These are phyloP conservation scores for Electrona antarctica DNA, from an alignment of 2,113 vertebrate species.

Conservation along the genomic window DNA sequence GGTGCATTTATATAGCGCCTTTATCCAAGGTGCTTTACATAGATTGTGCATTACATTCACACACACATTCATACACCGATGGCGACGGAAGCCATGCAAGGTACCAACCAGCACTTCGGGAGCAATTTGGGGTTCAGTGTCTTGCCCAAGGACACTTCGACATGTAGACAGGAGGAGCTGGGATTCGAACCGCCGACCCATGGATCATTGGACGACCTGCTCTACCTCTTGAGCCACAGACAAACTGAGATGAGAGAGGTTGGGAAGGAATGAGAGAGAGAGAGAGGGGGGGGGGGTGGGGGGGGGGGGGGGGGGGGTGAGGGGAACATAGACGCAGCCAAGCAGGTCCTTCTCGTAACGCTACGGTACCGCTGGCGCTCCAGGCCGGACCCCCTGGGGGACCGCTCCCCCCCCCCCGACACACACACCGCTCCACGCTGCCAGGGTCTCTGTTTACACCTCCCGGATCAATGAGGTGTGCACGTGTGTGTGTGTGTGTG, in stretches of 20 bases:
- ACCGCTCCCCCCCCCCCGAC: constrained; percentile 29
- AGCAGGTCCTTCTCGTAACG: constrained; percentile 56
- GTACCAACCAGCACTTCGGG: no score
- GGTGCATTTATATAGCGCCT: no score
- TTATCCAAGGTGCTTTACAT: no score
- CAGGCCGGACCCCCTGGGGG: constrained; percentile 5
- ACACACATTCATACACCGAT: no score
- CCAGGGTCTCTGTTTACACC: constrained; percentile 77
- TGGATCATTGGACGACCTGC: no score
- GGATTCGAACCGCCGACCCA: no score
- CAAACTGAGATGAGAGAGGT: neutral
- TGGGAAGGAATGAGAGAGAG: constrained; percentile 8
- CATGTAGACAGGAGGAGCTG: no score
- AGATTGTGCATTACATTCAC: no score
- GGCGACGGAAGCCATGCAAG: no score
- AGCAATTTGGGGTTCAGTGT: no score
- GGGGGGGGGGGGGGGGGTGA: neutral
- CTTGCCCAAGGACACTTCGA: no score
- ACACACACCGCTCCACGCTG: constrained; percentile 35
- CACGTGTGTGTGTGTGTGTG: constrained; percentile 20
- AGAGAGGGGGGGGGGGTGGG: constrained; percentile 1
- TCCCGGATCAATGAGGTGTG: constrained; percentile 87
- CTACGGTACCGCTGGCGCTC: constrained; percentile 54
- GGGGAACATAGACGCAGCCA: constrained; percentile 44
- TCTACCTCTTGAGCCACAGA: no score